Evolutionary conservation across 2,113 vertebrate genomes (phyloP).

Genomic region (Felis chaus): DNA sequence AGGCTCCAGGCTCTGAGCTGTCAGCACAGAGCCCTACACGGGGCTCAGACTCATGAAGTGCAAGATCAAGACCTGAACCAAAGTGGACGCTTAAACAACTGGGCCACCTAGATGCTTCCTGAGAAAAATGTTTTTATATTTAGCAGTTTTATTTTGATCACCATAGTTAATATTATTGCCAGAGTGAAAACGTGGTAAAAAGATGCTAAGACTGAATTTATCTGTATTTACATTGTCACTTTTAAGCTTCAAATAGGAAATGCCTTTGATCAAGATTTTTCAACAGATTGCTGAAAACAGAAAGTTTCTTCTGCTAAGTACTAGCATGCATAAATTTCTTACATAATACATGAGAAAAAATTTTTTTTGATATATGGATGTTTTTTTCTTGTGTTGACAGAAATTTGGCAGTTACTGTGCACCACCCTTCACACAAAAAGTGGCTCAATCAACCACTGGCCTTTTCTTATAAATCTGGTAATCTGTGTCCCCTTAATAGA

Average conservation of each 20-base stretch:
- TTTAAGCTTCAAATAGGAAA: conserved; percentile 49
- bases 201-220: neutral
- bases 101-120: too few species aligned
- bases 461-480: conserved; percentile 65
- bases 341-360: conserved; percentile 59
- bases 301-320: conserved; percentile 62
- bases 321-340: conserved; percentile 62
- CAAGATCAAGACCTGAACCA: too few species aligned
- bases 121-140: neutral
- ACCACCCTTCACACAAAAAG: conserved; percentile 63
- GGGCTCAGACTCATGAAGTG: too few species aligned
- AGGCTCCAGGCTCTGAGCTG: too few species aligned
- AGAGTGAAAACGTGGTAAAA: neutral
- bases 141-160: neutral
- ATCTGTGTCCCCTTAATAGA: conserved; percentile 66
- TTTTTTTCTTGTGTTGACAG: conserved; percentile 53
- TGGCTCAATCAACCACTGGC: conserved; percentile 66
- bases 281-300: conserved; percentile 47
- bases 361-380: conserved; percentile 48
- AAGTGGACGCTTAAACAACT: too few species aligned
- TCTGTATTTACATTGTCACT: neutral
- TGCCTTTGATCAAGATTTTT: conserved; percentile 47
- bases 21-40: too few species aligned
- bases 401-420: conserved; percentile 61
- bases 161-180: neutral